phyloP scores from a whole-genome alignment of 2,888 invertebrate species.

The Trissolcus brochymenae region DNA sequence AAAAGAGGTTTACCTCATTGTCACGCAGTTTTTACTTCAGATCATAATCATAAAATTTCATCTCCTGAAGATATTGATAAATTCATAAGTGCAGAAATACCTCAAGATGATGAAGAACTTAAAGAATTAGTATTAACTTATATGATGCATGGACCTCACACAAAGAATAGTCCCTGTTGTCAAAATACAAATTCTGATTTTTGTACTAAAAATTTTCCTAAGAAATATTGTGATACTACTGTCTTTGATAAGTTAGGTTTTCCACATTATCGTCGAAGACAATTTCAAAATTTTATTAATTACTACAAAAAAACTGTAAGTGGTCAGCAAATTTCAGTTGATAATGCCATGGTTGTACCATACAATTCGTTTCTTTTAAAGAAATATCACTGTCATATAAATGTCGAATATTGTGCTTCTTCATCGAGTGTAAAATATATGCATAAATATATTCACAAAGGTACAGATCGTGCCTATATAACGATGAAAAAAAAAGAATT shows the following conservation, averaged over 20 bases:
- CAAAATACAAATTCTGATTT: neutral
- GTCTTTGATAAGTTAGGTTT: too few relatives aligned
- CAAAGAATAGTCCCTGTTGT: neutral
- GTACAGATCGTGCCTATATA: conserved; percentile 20
- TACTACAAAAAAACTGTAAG: too few relatives aligned
- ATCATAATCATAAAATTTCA: conserved; percentile 7
- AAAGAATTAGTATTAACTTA: conserved; percentile 7
- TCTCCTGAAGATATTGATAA: conserved; percentile 6
- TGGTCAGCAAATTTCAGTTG: too few relatives aligned
- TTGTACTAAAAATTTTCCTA: conserved; percentile 21
- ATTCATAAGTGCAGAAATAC: conserved; percentile 17
- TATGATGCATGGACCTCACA: conserved; percentile 19
- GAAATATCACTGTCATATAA: too few relatives aligned
- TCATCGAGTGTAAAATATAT: conserved; percentile 35
- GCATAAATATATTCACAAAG: conserved; percentile 53
- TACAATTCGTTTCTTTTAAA: too few relatives aligned
- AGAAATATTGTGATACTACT: neutral
- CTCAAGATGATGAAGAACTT: conserved; percentile 1
- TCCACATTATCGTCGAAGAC: too few relatives aligned
- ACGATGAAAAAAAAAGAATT: too few relatives aligned
- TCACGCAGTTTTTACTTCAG: conserved; percentile 8
- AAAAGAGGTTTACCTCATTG: conserved; percentile 12
- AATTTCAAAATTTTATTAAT: too few relatives aligned
- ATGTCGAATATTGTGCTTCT: too few relatives aligned
- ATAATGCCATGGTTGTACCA: too few relatives aligned